Evolutionary conservation across 2,113 vertebrate species (phyloP), one percentile per base, ranked within the genome.

Genomic region (Pycnonotus jocosus): DNA sequence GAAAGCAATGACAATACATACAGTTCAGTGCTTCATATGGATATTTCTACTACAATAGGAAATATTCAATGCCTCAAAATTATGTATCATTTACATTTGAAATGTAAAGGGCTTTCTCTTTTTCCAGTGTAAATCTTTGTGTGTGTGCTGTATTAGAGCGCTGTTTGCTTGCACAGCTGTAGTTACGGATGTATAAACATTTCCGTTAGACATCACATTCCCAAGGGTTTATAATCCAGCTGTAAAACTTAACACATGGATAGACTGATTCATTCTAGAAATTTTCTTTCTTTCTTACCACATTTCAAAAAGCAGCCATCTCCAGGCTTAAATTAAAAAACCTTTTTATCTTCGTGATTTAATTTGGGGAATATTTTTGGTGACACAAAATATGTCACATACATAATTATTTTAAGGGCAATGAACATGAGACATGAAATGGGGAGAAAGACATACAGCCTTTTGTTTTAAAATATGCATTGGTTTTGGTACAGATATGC

Each of bases 181-280:
- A 71, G 78, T 81, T 90, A 64, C n/a, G 85, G 86, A 70, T 68
- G 40, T 86, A 86, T 74, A 89, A 96, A 71, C 47, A 78, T 93
- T 96, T 94, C 78, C 33, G 4, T 66, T 96, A 93, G 86, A 62
- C 53, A 58, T 64, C 47, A 11, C 70, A 57, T 74, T 92, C 69
- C 44, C 81, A 57, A 45, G 53, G 33, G 45, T 86, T 92, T 87
- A 33, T 61, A 92, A 92, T 85, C 88, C 86, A 87, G 18, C 61
- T 89, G 12, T 66, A 81, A 88, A 86, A 69, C 38, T 87, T 81
- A 88, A 66, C 28, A 86, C 20, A 22, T 22, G 21, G 68, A 69
- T 37, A 56, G 35, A 71, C 24, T 68, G 62, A 62, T 81, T 73
- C 14, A 68, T 38, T 56, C 40, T 68, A 77, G 66, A 92, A 50